These are phyloP conservation scores for Archips crataeganus DNA, from an alignment of 2,888 invertebrate species.

Conservation along the genomic window DNA sequence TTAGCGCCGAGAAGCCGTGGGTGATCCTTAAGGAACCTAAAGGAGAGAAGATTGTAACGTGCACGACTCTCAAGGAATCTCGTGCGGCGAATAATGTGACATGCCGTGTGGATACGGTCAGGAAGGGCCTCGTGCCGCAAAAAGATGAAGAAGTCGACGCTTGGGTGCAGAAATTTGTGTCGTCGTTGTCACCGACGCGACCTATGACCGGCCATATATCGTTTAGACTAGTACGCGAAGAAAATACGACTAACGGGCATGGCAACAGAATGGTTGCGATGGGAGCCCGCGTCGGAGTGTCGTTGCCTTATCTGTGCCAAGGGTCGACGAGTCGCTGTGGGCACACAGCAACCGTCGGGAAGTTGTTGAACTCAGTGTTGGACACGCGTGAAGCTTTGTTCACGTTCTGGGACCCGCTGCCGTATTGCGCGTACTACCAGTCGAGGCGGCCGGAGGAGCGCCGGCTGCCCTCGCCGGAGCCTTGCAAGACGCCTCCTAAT, in stretches of 20 bases:
- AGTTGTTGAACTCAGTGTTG: constrained; percentile 88
- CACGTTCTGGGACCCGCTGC: constrained; percentile 93
- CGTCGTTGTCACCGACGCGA: constrained; percentile 87
- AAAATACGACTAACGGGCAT: constrained; percentile 78
- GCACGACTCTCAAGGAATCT: constrained; percentile 93
- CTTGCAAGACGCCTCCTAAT: constrained; percentile 84
- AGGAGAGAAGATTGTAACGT: constrained; percentile 92
- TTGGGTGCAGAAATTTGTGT: constrained; percentile 91
- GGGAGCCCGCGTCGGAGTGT: constrained; percentile 92
- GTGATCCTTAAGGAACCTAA: constrained; percentile 91
- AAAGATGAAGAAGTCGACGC: constrained; percentile 88
- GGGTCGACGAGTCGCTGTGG: constrained; percentile 87
- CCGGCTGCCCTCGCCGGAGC: constrained; percentile 81
- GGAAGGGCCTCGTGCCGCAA: constrained; percentile 89
- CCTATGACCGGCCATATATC: constrained; percentile 92
- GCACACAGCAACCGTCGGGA: constrained; percentile 87
- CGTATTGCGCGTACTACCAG: constrained; percentile 94
- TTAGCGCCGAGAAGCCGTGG: constrained; percentile 92
- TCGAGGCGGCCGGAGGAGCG: constrained; percentile 88
- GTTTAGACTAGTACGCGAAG: constrained; percentile 90
- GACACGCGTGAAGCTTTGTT: constrained; percentile 93
- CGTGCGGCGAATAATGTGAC: constrained; percentile 92
- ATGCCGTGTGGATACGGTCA: constrained; percentile 89
- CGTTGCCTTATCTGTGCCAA: constrained; percentile 92
- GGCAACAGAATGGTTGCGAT: constrained; percentile 71